These are phyloP conservation scores for Corydoras maculifer DNA, from an alignment of 2,113 vertebrate species.

Conservation along the genomic window DNA sequence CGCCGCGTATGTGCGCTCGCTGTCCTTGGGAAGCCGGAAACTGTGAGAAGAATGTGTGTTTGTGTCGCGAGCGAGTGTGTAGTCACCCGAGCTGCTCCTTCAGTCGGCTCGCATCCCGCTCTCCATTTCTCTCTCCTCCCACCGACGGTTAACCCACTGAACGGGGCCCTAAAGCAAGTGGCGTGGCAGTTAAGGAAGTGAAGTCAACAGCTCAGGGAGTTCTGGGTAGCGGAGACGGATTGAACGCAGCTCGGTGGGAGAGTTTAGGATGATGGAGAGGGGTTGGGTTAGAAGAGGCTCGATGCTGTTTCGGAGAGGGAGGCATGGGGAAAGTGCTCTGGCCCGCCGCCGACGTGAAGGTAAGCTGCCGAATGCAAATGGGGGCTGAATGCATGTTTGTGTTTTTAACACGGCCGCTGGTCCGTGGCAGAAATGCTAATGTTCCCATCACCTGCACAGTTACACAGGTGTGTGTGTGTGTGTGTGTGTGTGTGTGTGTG, in stretches of 20 bases:
- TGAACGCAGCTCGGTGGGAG: constrained; percentile 1
- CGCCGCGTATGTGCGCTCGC: constrained; percentile 10
- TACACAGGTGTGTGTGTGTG: not conserved
- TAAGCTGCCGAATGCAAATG: constrained; percentile 12
- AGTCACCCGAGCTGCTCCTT: constrained; percentile 12
- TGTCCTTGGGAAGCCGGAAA: constrained; percentile 24
- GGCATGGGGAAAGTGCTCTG: not conserved
- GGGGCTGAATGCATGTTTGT: not conserved
- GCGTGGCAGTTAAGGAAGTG: constrained; percentile 3
- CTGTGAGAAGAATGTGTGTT: not conserved
- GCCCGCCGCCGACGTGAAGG: not conserved
- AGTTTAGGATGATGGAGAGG: not conserved
- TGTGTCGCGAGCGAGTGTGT: not conserved
- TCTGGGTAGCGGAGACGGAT: constrained; percentile 8
- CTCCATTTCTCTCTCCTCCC: not conserved
- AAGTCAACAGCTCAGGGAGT: constrained; percentile 7
- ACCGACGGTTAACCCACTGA: constrained; percentile 10
- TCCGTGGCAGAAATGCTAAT: constrained; percentile 6
- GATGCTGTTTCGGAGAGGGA: not conserved
- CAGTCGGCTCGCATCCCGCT: not conserved
- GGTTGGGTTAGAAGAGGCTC: not conserved
- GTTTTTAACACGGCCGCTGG: not conserved
- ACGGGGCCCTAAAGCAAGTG: not conserved
- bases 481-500: not conserved
- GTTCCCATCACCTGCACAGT: not conserved